Evolutionary conservation across 2,888 invertebrate species (phyloP), one percentile per base, ranked within the genome.

Genomic region (Nephrotoma guestfalica): DNA sequence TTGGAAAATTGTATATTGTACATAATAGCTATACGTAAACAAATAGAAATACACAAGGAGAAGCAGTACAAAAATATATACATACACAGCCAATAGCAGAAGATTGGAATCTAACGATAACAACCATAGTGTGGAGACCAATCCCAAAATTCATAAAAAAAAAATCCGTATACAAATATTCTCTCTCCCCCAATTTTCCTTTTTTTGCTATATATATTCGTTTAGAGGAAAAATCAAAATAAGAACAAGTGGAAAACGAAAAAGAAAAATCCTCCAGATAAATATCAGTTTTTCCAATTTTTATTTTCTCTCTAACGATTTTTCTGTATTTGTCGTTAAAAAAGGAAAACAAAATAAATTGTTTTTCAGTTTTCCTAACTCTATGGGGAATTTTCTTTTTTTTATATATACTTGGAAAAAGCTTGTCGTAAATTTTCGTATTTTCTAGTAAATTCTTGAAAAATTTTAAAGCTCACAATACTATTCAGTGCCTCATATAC

Each of bases 91-190:
- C 85, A 85, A 85, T 85, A 30, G 85, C 30, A 85, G 43, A 84
- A 85, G 85, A 85, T 85, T 43, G 41, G 42, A 85, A 85, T 30
- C 30, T 43, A 45, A 85, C 43, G 85, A 85, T 85, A 85, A 85
- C 85, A 84, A 84, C 84, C 84, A 84, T 84, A 84, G 84, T 43
- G 84, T 85, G 85, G 85, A 85, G 85, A 85, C 85, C 84, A 84
- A 41, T 42, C 84, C 84, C 41, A 84, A 84, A 84, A 41, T 84
- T 41, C 84, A 84, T 84, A 84, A 42, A 84, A 42, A 40, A 84
- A 83, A 83, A 84, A 83, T 57, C 51, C 51, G 51, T 57, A 51
- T 15, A 51, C 30, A 30, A 30, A 30, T 51, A 71, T 71, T 71
- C 30, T 71, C 71, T 71, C 71, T 30, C 30, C 71, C 71, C 71